A percentile compares a stretch with the other conserved stretches of the same genome.
Conservation (phyloP, 92 coral and sea anemone genomes). For the Epizoanthus illoricatus region DNA sequence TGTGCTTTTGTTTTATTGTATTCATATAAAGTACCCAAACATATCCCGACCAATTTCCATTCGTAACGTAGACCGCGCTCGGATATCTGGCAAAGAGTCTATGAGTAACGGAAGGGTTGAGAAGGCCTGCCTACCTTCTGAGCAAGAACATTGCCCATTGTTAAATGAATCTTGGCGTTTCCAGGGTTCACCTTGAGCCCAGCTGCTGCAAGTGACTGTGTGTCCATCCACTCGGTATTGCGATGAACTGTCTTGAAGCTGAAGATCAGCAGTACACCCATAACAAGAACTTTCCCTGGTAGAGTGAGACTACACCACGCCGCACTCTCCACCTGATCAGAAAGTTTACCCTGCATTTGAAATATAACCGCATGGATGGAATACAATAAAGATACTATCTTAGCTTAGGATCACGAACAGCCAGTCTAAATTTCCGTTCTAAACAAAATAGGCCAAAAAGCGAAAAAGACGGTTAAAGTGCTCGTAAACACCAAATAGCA, state of each 20-base stretch:
- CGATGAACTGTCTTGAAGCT: conserved; percentile 64
- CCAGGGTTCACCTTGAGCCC: conserved; percentile 72
- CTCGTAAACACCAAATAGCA: too few species aligned
- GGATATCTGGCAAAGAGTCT: too few species aligned
- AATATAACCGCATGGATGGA: not conserved
- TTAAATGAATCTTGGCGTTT: conserved; percentile 81
- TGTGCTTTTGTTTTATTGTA: too few species aligned
- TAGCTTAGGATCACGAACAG: not conserved
- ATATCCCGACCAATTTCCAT: too few species aligned
- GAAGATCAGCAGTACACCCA: conserved; percentile 49
- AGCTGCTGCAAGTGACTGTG: conserved; percentile 65
- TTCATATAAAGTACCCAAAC: too few species aligned
- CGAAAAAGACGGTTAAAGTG: too few species aligned
- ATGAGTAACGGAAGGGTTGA: not conserved
- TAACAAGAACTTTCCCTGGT: conserved; percentile 40
- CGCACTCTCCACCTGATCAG: not conserved
- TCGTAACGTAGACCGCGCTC: too few species aligned
- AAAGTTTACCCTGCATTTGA: not conserved
- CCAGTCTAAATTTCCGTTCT: too few species aligned
- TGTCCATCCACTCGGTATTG: conserved; percentile 69
- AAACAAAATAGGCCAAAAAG: too few species aligned
- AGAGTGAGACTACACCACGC: conserved; percentile 26
- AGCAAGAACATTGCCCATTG: conserved; percentile 76
- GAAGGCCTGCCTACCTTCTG: conserved; percentile 49
- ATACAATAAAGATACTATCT: not conserved